phyloP scores from a whole-genome alignment of 2,888 invertebrate genomes.

The Crioceris asparagi region DNA sequence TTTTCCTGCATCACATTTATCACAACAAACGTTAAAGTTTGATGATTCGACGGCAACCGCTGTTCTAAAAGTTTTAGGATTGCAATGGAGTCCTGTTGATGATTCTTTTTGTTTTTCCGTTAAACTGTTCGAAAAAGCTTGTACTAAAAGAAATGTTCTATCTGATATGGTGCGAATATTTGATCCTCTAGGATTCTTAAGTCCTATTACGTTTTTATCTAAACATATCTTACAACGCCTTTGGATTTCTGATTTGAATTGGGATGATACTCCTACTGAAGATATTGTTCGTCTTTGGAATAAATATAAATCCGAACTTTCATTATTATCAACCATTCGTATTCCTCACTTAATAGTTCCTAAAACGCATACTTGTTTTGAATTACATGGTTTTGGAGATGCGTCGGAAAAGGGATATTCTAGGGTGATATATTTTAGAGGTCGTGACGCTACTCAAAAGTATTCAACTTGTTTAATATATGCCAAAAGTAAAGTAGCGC shows the following conservation, averaged over 20 bases:
- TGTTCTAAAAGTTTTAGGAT: conserved; percentile 6
- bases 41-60: conserved; percentile 5
- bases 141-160: conserved; percentile 10
- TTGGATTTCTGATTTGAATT: conserved; percentile 11
- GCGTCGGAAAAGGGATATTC: conserved; percentile 6
- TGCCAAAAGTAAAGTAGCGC: too few relatives aligned
- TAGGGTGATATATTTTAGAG: too few relatives aligned
- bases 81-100: conserved; percentile 7
- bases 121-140: too few relatives aligned
- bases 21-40: too few relatives aligned
- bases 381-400: conserved; percentile 5
- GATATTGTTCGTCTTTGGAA: conserved; percentile 1
- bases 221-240: conserved; percentile 14
- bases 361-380: too few relatives aligned
- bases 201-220: conserved; percentile 10
- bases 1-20: too few relatives aligned
- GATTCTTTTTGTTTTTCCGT: not conserved
- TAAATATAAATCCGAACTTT: too few relatives aligned
- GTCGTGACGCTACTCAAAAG: too few relatives aligned
- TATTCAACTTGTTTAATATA: too few relatives aligned
- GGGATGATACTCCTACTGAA: conserved; percentile 14
- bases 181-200: conserved; percentile 15
- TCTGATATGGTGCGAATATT: conserved; percentile 9
- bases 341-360: too few relatives aligned
- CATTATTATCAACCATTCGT: too few relatives aligned